Conservation (phyloP, 2,113 vertebrate species). For the Oreochromis spilurus region DNA sequence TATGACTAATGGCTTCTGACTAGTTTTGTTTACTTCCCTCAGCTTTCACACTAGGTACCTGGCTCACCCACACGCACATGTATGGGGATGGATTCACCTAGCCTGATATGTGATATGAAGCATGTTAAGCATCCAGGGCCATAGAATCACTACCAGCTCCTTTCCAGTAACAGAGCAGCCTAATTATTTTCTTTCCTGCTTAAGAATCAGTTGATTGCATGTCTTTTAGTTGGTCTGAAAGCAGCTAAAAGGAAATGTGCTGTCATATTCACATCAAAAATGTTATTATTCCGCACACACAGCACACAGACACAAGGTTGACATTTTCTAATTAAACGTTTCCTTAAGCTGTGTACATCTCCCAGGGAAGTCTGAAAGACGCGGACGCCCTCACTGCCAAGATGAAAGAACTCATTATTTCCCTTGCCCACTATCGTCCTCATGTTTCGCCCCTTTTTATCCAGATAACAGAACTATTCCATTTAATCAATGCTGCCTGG, state of each 20-base stretch:
- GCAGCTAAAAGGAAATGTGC: conserved; percentile 28
- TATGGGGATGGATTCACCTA: neutral
- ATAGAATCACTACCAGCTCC: conserved; percentile 13
- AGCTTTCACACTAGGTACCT: neutral
- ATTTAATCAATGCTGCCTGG: conserved; percentile 57
- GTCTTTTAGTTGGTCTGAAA: conserved; percentile 34
- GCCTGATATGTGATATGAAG: neutral
- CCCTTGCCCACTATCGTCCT: conserved; percentile 45
- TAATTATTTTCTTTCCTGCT: conserved; percentile 60
- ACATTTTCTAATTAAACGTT: conserved; percentile 73
- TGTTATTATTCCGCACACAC: conserved; percentile 56
- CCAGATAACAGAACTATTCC: conserved; percentile 66
- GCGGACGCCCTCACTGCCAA: conserved; percentile 51
- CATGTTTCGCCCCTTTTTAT: conserved; percentile 45
- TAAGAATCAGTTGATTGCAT: conserved; percentile 55
- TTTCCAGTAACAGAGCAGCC: conserved; percentile 8
- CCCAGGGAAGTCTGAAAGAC: conserved; percentile 57
- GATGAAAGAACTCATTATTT: conserved; percentile 73
- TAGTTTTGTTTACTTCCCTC: neutral
- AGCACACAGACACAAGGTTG: conserved; percentile 49
- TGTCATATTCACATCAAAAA: conserved; percentile 51
- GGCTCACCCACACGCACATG: neutral
- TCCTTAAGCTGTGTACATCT: conserved; percentile 70
- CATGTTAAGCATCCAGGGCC: neutral
- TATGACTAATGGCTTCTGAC: neutral